phyloP scores from a whole-genome alignment of 30 jellyfish, hydroid and myxozoan species.

The Aurelia sp. region DNA sequence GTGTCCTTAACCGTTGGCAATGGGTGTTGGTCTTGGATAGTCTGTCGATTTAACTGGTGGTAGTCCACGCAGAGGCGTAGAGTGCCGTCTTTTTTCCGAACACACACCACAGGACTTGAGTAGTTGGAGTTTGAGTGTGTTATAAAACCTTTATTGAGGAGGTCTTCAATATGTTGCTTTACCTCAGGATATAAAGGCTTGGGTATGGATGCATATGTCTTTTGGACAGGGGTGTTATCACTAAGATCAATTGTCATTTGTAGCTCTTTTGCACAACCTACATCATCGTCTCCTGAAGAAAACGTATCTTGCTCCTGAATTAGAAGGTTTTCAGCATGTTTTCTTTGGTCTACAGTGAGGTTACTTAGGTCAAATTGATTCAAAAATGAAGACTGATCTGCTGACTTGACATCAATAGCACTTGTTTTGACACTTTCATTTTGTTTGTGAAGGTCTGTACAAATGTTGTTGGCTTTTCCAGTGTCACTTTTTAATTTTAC shows the following conservation, averaged over 20 bases:
- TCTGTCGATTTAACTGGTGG: too few species aligned
- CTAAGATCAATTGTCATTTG: constrained; percentile 2
- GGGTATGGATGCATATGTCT: constrained; percentile 9
- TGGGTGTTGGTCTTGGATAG: too few species aligned
- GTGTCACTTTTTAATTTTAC: constrained; percentile 50
- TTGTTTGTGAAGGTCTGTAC: constrained; percentile 17
- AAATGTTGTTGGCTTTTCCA: neutral
- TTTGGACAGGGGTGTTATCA: constrained; percentile 5
- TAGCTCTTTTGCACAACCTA: constrained; percentile 13
- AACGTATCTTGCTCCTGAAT: constrained; percentile 31
- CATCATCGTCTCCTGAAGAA: constrained; percentile 26
- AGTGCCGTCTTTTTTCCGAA: too few species aligned
- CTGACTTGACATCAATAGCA: constrained; percentile 25
- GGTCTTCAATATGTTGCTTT: too few species aligned
- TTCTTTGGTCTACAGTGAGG: constrained; percentile 48
- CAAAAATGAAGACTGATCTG: constrained; percentile 34
- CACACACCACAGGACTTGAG: too few species aligned
- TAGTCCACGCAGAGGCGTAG: too few species aligned
- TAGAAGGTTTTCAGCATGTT: constrained; percentile 23
- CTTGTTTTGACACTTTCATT: constrained; percentile 17
- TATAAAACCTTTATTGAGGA: too few species aligned
- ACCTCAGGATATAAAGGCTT: constrained; percentile 14
- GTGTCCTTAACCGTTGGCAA: too few species aligned
- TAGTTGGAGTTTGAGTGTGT: too few species aligned
- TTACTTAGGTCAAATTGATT: constrained; percentile 41